Evolutionary conservation across 2,888 invertebrate genomes (phyloP), one percentile per base, ranked within the genome.

Genomic region (Amphimallon solstitiale): DNA sequence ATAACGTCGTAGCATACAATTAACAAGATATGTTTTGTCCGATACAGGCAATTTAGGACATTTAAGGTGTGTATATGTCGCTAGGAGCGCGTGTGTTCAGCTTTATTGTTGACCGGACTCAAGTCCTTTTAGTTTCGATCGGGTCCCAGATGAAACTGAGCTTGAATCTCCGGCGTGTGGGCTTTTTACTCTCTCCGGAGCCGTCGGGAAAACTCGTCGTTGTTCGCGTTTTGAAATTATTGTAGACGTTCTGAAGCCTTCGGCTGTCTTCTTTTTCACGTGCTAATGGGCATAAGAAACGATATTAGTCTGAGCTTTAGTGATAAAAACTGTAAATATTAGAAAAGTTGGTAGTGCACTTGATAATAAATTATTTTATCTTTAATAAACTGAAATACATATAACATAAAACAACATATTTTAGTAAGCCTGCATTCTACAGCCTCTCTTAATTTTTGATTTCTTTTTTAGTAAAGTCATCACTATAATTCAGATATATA

Each of bases 91-190:
- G 56, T 56, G 56, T 56, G 29, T 43, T 43, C 12, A 23, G 14
- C 12, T 29, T 38, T 40, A 14, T 12, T 7, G 43, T 14, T 43
- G 56, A 23, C 15, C 23, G 12, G 43, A 21, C 15, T 40, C 40
- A 14, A 19, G 37, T 15, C 48, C 48, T 29, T 51, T 34, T 23
- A 43, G 29, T 65, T 48, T 63, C 59, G 54, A 63, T 65, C 65
- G 66, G 63, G 62, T 65, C 68, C 70, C 70, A 67, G 70, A 65
- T 65, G 70, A 66, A 65, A 70, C 70, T 71, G 69, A 71, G 68
- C 71, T 67, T 64, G 65, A 65, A 69, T 69, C 71, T 69, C 65
- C 51, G 52, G 62, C 60, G 64, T 52, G 69, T 67, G 68, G 66
- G 70, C 70, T 70, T 70, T 56, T 70, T 67, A 65, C 67, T 65